Conservation (phyloP, 2,888 invertebrate species). For the Melinaea marsaeus region DNA sequence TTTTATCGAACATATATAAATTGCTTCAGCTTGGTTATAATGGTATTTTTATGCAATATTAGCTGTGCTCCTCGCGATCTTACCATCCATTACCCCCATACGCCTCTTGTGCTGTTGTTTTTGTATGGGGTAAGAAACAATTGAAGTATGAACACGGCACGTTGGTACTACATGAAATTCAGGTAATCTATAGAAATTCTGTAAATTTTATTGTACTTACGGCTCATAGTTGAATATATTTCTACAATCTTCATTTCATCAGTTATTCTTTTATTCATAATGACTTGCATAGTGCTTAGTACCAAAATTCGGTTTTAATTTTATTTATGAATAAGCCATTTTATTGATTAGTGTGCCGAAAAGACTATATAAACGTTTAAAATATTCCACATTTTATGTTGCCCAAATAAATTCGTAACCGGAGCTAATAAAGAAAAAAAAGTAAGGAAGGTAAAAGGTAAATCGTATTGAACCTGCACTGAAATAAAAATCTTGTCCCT, state of each 20-base stretch:
- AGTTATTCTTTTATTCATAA: too few relatives aligned
- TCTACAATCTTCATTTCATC: too few relatives aligned
- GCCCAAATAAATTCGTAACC: not conserved
- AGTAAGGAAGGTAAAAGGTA: not conserved
- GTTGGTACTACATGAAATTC: slow-evolving; percentile 90
- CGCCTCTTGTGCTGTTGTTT: slow-evolving; percentile 88
- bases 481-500: not conserved
- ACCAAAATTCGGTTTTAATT: too few relatives aligned
- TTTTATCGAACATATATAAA: not conserved
- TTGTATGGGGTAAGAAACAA: slow-evolving; percentile 94
- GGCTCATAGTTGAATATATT: too few relatives aligned
- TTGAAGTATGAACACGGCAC: slow-evolving; percentile 88
- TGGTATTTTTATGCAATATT: too few relatives aligned
- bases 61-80: slow-evolving; percentile 77
- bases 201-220: too few relatives aligned
- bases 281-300: too few relatives aligned
- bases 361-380: too few relatives aligned
- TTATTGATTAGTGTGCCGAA: too few relatives aligned
- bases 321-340: too few relatives aligned
- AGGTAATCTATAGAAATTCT: slow-evolving; percentile 61
- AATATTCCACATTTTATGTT: not conserved
- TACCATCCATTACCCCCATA: slow-evolving; percentile 80
- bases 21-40: slow-evolving; percentile 41
- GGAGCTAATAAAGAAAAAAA: not conserved
- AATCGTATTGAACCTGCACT: not conserved